Conservation (phyloP, 1,140 invertebrate species). For the Lepidurus arcticus region DNA sequence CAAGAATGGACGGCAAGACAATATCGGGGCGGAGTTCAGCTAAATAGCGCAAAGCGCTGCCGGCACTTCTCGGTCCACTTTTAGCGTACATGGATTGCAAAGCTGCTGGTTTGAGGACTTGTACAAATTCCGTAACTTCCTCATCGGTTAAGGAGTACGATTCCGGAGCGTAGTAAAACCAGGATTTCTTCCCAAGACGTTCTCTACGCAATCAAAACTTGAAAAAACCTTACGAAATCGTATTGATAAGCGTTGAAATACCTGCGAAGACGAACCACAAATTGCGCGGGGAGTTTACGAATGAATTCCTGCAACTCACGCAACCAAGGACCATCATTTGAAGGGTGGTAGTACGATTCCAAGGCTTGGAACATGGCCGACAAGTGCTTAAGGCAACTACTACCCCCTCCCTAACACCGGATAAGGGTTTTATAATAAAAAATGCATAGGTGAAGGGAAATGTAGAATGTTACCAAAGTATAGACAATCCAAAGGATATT, state of each 20-base stretch:
- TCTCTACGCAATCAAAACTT: slow-evolving; percentile 49
- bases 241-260: not conserved
- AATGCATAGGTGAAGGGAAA: not conserved
- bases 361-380: slow-evolving; percentile 73
- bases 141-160: slow-evolving; percentile 66
- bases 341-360: slow-evolving; percentile 84
- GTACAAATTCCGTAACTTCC: slow-evolving; percentile 78
- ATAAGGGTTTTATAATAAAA: not conserved
- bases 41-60: slow-evolving; percentile 64
- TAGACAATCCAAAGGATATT: slow-evolving; percentile 66
- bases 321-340: slow-evolving; percentile 75
- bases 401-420: slow-evolving; percentile 26
- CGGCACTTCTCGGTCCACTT: slow-evolving; percentile 57
- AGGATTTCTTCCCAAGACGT: slow-evolving; percentile 55
- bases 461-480: slow-evolving; percentile 48
- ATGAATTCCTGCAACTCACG: slow-evolving; percentile 57
- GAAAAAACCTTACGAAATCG: not conserved
- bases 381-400: slow-evolving; percentile 53
- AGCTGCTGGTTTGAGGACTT: slow-evolving; percentile 54
- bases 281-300: slow-evolving; percentile 53
- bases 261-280: slow-evolving; percentile 51
- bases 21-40: slow-evolving; percentile 71
- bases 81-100: slow-evolving; percentile 72
- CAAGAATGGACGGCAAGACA: slow-evolving; percentile 74
- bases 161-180: slow-evolving; percentile 63